Conservation (phyloP, 2,888 invertebrate genomes). For the Harpalus rubripes region DNA sequence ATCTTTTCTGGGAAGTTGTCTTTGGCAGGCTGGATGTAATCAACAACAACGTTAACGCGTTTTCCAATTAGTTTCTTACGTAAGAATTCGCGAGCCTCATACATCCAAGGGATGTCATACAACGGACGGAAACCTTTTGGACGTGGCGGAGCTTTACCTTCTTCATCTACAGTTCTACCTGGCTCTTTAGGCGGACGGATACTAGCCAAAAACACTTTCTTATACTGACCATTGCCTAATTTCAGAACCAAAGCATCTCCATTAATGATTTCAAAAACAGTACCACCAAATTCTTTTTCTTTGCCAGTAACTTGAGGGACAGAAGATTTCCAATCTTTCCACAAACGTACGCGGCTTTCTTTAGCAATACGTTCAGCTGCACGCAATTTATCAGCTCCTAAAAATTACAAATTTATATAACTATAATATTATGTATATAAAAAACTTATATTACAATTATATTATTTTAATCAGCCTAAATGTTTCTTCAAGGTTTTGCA, state of each 20-base stretch:
- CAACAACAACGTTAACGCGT: conserved; percentile 93
- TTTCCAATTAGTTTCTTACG: conserved; percentile 97
- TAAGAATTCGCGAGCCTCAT: conserved; percentile 97
- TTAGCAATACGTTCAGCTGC: conserved; percentile 93
- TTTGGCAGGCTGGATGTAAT: conserved; percentile 97
- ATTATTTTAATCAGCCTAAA: neutral
- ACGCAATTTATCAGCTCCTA: conserved; percentile 88
- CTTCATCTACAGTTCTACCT: conserved; percentile 81
- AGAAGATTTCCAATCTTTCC: conserved; percentile 93
- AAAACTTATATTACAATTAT: conserved; percentile 9
- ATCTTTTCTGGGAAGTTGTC: conserved; percentile 96
- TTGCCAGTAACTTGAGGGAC: conserved; percentile 86
- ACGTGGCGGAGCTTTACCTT: conserved; percentile 83
- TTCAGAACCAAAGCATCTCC: conserved; percentile 96
- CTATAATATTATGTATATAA: conserved; percentile 29
- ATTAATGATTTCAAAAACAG: conserved; percentile 94
- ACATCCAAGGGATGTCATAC: conserved; percentile 99
- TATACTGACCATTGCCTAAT: conserved; percentile 85
- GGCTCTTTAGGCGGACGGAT: conserved; percentile 94
- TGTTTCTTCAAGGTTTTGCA: conserved; percentile 70
- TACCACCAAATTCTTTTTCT: conserved; percentile 90
- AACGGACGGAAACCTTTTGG: conserved; percentile 91
- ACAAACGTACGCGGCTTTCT: conserved; percentile 90
- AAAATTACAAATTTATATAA: neutral
- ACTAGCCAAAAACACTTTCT: conserved; percentile 97